These are phyloP conservation scores for Scyliorhinus canicula DNA, from an alignment of 2,797 vertebrate species.

Conservation along the genomic window DNA sequence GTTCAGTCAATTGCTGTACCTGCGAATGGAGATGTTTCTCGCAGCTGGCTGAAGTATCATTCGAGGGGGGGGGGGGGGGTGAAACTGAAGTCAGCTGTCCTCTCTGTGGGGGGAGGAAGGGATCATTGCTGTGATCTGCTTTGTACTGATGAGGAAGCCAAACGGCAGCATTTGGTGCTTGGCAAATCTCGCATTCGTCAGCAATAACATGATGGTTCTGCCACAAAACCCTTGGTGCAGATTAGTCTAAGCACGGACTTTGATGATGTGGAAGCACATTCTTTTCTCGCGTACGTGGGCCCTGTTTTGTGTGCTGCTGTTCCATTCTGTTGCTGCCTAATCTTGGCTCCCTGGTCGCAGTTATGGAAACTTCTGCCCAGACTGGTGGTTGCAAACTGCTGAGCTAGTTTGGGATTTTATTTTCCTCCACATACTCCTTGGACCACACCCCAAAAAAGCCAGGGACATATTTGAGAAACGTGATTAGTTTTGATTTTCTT, in stretches of 20 bases:
- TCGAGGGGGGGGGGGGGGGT: no score
- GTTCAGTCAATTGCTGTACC: not conserved
- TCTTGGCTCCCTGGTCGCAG: not conserved
- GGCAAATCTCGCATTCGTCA: not conserved
- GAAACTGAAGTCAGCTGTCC: not conserved
- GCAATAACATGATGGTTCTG: not conserved
- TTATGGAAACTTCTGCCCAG: not conserved
- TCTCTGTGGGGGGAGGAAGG: not conserved
- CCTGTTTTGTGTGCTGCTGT: not conserved
- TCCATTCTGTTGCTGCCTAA: not conserved
- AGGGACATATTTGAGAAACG: not conserved
- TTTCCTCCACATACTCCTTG: not conserved
- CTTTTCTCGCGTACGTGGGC: not conserved
- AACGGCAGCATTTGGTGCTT: not conserved
- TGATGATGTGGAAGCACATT: not conserved
- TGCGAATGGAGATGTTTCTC: not conserved
- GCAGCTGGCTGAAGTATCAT: not conserved
- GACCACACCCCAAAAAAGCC: not conserved
- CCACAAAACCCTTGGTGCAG: not conserved
- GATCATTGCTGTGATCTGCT: not conserved
- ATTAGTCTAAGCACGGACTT: not conserved
- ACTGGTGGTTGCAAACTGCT: not conserved
- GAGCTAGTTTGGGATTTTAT: not conserved
- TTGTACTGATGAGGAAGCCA: not conserved
- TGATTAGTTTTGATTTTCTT: not conserved